A percentile compares a stretch with the other conserved stretches of the same genome.
Evolutionary conservation across 2,113 vertebrate genomes (phyloP).

Genomic region (Gobius niger): DNA sequence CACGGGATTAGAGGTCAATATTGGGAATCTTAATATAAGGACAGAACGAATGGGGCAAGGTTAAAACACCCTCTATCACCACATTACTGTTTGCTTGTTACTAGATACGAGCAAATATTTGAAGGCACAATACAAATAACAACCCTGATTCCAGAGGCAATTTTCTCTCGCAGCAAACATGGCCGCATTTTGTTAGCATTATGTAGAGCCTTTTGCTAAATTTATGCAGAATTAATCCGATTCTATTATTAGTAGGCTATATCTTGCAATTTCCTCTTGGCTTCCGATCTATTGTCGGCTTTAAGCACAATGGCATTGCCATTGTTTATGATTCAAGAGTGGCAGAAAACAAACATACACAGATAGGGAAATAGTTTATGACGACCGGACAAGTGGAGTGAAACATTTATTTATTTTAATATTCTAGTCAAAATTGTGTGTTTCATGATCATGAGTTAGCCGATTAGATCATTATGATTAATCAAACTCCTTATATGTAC

Average conservation of each 20-base stretch:
- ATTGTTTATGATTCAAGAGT: background rate
- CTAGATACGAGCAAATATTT: slow-evolving; percentile 20
- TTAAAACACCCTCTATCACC: background rate
- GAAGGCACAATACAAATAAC: slow-evolving; percentile 20
- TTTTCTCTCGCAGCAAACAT: slow-evolving; percentile 20
- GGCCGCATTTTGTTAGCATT: slow-evolving; percentile 16
- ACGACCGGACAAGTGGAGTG: too few relatives aligned
- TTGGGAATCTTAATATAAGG: slow-evolving; percentile 22
- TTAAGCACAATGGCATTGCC: slow-evolving; percentile 7
- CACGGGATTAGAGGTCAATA: slow-evolving; percentile 22
- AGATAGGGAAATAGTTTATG: background rate
- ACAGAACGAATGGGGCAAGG: slow-evolving; percentile 3
- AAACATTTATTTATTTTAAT: too few relatives aligned
- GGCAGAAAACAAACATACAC: background rate
- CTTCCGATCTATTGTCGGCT: slow-evolving; percentile 24
- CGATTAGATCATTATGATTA: too few relatives aligned
- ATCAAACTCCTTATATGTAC: too few relatives aligned
- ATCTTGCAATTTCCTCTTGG: slow-evolving; percentile 33
- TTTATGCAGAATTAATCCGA: slow-evolving; percentile 10
- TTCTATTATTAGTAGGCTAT: slow-evolving; percentile 13
- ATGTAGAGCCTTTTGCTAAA: slow-evolving; percentile 14
- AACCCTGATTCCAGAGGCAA: slow-evolving; percentile 27
- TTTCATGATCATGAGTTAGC: too few relatives aligned
- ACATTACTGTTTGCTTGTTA: background rate
- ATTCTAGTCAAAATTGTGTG: too few relatives aligned